Conservation (phyloP, 2,113 vertebrate species). For the Scolopax mira region DNA sequence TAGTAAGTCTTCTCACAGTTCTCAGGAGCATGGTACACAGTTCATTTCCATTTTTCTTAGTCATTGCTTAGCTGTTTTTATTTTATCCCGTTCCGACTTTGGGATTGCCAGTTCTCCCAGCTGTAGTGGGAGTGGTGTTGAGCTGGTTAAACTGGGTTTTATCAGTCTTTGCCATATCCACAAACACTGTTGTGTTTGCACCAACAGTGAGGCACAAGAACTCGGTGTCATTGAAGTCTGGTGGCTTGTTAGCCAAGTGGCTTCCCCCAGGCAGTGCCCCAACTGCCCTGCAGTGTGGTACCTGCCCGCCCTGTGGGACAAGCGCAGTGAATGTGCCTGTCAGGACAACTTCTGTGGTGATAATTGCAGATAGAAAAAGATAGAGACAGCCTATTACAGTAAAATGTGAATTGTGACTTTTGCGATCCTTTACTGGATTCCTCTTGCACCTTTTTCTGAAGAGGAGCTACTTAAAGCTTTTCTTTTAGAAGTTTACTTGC, state of each 20-base stretch:
- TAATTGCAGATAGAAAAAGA: neutral
- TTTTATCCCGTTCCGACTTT: neutral
- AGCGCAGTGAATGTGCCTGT: rapidly evolving
- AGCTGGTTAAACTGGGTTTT: neutral
- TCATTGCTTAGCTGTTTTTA: neutral
- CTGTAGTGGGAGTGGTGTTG: neutral
- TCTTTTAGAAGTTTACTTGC: neutral
- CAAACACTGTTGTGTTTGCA: neutral
- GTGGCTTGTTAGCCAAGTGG: neutral
- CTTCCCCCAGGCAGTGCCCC: rapidly evolving
- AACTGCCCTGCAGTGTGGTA: rapidly evolving
- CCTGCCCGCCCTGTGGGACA: rapidly evolving
- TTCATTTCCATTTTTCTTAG: neutral
- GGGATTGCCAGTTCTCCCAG: neutral
- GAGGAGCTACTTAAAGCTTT: neutral
- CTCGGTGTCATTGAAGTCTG: rapidly evolving
- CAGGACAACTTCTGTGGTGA: too few species aligned
- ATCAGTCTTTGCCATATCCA: neutral
- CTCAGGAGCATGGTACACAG: neutral
- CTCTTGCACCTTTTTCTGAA: neutral
- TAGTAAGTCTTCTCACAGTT: neutral
- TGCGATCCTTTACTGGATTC: neutral
- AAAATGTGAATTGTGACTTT: neutral
- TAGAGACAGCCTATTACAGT: neutral
- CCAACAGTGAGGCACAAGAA: neutral